Conservation (phyloP, 2,888 invertebrate species). For the Panorpa germanica region DNA sequence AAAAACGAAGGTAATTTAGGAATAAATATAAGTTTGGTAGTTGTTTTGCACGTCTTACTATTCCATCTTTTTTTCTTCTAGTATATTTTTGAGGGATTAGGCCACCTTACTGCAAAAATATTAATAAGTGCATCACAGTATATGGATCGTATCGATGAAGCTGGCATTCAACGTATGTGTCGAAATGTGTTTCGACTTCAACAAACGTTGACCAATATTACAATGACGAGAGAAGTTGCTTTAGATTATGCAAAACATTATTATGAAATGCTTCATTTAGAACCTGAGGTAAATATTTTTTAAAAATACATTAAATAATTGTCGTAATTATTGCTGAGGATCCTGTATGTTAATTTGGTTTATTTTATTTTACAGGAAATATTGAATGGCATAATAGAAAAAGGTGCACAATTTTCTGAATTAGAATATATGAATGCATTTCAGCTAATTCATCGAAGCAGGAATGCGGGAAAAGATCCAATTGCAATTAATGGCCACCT, state of each 20-base stretch:
- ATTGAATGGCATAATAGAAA: slow-evolving; percentile 62
- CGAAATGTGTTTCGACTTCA: slow-evolving; percentile 71
- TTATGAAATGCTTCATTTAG: slow-evolving; percentile 66
- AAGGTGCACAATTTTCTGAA: slow-evolving; percentile 74
- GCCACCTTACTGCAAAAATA: slow-evolving; percentile 56
- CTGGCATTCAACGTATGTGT: slow-evolving; percentile 68
- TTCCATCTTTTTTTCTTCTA: slow-evolving; percentile 23
- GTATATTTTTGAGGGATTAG: slow-evolving; percentile 83
- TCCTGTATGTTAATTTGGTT: slow-evolving; percentile 3
- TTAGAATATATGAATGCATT: slow-evolving; percentile 76
- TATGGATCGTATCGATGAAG: slow-evolving; percentile 61
- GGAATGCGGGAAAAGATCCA: slow-evolving; percentile 27
- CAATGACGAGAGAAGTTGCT: slow-evolving; percentile 61
- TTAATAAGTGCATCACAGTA: slow-evolving; percentile 64
- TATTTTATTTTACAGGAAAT: slow-evolving; percentile 43
- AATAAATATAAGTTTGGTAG: slow-evolving; percentile 8
- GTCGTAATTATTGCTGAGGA: slow-evolving; percentile 2
- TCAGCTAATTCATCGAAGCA: slow-evolving; percentile 51
- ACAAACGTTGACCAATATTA: slow-evolving; percentile 70
- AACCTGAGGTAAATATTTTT: slow-evolving; percentile 46
- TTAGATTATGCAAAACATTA: slow-evolving; percentile 80
- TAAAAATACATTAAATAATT: slow-evolving; percentile 1
- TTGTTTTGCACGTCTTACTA: slow-evolving; percentile 8
- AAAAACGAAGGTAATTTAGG: slow-evolving; percentile 47
- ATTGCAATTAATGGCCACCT: slow-evolving; percentile 45